A percentile compares a stretch with the other conserved stretches of the same genome.
These are phyloP conservation scores for Macrotis lagotis DNA, from an alignment of 2,113 vertebrate species.

Conservation along the genomic window DNA sequence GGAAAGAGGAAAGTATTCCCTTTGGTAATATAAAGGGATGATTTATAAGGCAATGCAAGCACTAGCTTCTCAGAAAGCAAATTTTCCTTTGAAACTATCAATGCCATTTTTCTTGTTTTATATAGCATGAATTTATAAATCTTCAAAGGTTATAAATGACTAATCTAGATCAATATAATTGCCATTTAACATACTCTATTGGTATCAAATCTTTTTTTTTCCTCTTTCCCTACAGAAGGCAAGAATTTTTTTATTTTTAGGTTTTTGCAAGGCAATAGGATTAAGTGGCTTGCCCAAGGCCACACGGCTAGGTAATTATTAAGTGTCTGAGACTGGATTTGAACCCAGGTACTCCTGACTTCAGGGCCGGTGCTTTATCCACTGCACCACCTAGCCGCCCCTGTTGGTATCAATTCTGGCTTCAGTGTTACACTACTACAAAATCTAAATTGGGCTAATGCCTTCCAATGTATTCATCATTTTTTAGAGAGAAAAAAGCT, in stretches of 20 bases:
- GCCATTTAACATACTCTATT: conserved; percentile 39
- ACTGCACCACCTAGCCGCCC: too few relatives aligned
- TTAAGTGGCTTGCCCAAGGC: too few relatives aligned
- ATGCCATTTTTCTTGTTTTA: conserved; percentile 55
- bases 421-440: conserved; percentile 32
- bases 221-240: too few relatives aligned
- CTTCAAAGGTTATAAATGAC: conserved; percentile 56
- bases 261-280: too few relatives aligned
- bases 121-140: conserved; percentile 42
- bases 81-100: conserved; percentile 55
- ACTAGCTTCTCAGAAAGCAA: conserved; percentile 43
- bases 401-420: conserved; percentile 31
- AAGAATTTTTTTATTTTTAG: too few relatives aligned
- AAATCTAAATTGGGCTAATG: conserved; percentile 40
- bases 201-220: conserved; percentile 25
- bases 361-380: too few relatives aligned
- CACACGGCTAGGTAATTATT: too few relatives aligned
- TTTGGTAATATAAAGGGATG: conserved; percentile 23
- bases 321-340: too few relatives aligned
- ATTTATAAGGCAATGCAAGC: conserved; percentile 51
- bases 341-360: too few relatives aligned
- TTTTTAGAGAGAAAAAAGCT: conserved; percentile 23
- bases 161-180: conserved; percentile 36
- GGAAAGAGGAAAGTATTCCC: background rate
- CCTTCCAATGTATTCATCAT: background rate